Conservation (phyloP, 1,140 invertebrate species). For the Heliconius nattereri region DNA sequence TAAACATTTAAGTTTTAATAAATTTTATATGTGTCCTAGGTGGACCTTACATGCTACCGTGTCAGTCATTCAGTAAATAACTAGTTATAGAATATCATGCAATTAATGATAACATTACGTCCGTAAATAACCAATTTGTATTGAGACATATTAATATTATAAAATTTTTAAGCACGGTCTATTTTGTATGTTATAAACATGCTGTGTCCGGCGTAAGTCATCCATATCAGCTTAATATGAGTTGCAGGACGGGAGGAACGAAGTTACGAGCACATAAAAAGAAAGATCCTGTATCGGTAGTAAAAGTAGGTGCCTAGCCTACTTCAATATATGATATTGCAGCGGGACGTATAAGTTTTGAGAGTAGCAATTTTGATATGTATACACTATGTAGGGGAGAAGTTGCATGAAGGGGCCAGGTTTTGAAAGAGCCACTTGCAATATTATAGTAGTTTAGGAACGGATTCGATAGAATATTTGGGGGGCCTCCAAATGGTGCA, state of each 20-base stretch:
- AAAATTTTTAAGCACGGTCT: background rate
- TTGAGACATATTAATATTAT: background rate
- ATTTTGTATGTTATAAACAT: background rate
- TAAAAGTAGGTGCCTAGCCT: conserved; percentile 18
- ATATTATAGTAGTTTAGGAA: too few relatives aligned
- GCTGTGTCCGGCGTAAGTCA: background rate
- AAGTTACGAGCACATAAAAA: conserved; percentile 24
- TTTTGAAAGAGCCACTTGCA: too few relatives aligned
- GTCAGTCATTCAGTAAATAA: background rate
- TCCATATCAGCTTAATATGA: background rate
- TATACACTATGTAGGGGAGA: too few relatives aligned
- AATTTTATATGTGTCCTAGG: too few relatives aligned
- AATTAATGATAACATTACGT: background rate
- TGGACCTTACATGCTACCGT: too few relatives aligned
- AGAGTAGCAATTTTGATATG: background rate
- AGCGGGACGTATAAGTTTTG: background rate
- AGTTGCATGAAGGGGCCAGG: too few relatives aligned
- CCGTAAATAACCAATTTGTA: background rate
- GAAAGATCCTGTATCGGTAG: conserved; percentile 20
- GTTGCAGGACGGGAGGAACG: background rate
- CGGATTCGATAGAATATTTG: too few relatives aligned
- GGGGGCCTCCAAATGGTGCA: too few relatives aligned
- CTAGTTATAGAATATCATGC: background rate
- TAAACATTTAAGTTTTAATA: too few relatives aligned
- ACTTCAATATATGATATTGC: conserved; percentile 15